Evolutionary conservation across 1,140 invertebrate genomes (phyloP), one percentile per base, ranked within the genome.

Genomic region (Drosophila triauraria): DNA sequence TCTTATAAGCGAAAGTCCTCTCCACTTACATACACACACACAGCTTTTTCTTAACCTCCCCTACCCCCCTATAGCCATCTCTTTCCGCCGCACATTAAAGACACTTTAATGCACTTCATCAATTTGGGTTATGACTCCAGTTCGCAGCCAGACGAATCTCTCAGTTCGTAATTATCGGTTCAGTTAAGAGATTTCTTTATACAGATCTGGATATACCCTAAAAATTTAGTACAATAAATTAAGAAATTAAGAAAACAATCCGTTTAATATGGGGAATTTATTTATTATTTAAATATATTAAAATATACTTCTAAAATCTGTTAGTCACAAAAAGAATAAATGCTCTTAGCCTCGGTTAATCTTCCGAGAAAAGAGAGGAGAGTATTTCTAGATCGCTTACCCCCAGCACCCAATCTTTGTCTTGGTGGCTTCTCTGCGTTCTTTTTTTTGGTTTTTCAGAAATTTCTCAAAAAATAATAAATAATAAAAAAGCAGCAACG

Each of bases 31-130:
- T 7, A 32, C 32, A 32, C 3, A 35, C 32, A 35, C 9, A 9
- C 32, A 35, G 32, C 9, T 60, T 12, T 17, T 2, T 17, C 23
- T 30, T 32, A 38, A 1, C 15, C 35, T 61, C 30, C 32, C 20
- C 32, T 8, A 13, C 43, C 17, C 15, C 13, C 10, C 35, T 25
- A 9, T 30, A 30, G 10, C 32, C 15, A 25, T 47, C 17, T 48
- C 27, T 63, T 58, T 48, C 58, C 74, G 74, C 62, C 70, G 51
- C 79, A 77, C 79, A 67, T 77, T 87, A 71, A 83, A 88, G 80
- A 88, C 84, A 83, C 83, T 87, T 86, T 83, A 87, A 87, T 80
- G 84, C 80, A 80, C 71, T 87, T 88, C 84, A 83, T 87, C 84
- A 80, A 87, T 83, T 80, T 69, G 76, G 76, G 82, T 71, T 85